Conservation (phyloP, 1,140 invertebrate species). For the Myzus persicae region DNA sequence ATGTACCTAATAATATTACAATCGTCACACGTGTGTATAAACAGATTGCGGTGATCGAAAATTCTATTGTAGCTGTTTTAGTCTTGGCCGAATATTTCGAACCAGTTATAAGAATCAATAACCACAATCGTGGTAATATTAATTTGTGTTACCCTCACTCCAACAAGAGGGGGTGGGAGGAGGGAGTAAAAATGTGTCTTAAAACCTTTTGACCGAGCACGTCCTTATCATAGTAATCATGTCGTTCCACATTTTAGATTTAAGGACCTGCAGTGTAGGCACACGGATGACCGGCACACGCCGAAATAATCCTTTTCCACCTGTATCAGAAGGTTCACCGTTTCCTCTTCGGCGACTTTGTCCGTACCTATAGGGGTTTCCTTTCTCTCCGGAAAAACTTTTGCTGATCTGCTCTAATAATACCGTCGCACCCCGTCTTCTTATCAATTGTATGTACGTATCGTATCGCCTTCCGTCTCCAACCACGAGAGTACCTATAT, state of each 20-base stretch:
- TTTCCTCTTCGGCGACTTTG: neutral
- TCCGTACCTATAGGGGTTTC: neutral
- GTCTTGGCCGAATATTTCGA: neutral
- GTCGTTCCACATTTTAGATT: neutral
- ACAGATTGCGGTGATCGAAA: neutral
- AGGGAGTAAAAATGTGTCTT: neutral
- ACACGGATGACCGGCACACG: neutral
- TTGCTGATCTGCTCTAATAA: neutral
- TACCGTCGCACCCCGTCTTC: neutral
- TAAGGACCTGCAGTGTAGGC: neutral
- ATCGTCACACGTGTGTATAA: neutral
- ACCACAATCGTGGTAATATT: neutral
- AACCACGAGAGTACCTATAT: too few relatives aligned
- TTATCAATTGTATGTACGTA: neutral
- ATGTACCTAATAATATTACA: neutral
- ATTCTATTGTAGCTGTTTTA: neutral
- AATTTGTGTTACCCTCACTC: neutral
- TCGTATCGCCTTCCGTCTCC: neutral
- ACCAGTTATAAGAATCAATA: neutral
- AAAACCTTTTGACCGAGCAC: neutral
- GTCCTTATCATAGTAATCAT: neutral
- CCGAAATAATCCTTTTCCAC: too few relatives aligned
- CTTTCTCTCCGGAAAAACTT: neutral
- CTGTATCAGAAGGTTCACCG: too few relatives aligned
- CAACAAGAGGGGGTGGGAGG: too few relatives aligned